phyloP scores from a whole-genome alignment of 1,140 invertebrate genomes.

The Trachymyrmex cornetzi region DNA sequence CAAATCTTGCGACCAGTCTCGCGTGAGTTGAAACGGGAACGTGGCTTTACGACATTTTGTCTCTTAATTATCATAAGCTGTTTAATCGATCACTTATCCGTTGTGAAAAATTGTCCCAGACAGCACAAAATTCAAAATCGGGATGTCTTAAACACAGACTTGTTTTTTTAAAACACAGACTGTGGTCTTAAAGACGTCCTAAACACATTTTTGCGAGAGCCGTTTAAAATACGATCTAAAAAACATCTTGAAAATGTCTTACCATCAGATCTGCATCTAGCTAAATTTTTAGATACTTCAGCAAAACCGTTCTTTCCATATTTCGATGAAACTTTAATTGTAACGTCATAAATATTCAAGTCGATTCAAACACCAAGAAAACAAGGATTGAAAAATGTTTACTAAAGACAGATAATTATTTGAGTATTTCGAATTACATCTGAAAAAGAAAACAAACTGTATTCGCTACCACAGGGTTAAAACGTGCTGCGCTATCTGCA shows the following conservation, averaged over 20 bases:
- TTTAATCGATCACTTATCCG: not conserved
- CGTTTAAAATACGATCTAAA: no score
- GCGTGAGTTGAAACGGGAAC: not conserved
- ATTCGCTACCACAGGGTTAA: not conserved
- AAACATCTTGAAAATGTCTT: no score
- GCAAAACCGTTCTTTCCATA: no score
- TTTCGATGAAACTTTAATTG: not conserved
- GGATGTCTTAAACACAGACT: no score
- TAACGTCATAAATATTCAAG: not conserved
- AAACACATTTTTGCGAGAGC: no score
- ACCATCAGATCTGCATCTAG: no score
- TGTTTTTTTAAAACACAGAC: no score
- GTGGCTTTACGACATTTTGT: not conserved
- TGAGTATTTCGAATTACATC: not conserved
- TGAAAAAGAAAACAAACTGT: not conserved
- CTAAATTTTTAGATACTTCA: no score
- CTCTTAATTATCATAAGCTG: not conserved
- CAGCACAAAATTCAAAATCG: no score
- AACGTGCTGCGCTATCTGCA: constrained; percentile 62
- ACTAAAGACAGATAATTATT: not conserved
- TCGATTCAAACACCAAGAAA: not conserved
- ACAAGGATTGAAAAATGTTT: not conserved
- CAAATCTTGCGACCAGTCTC: constrained; percentile 57
- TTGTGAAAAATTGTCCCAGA: not conserved
- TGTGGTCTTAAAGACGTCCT: no score